Evolutionary conservation across 2,113 vertebrate species (phyloP), one percentile per base, ranked within the genome.

Genomic region (Takifugu flavidus): DNA sequence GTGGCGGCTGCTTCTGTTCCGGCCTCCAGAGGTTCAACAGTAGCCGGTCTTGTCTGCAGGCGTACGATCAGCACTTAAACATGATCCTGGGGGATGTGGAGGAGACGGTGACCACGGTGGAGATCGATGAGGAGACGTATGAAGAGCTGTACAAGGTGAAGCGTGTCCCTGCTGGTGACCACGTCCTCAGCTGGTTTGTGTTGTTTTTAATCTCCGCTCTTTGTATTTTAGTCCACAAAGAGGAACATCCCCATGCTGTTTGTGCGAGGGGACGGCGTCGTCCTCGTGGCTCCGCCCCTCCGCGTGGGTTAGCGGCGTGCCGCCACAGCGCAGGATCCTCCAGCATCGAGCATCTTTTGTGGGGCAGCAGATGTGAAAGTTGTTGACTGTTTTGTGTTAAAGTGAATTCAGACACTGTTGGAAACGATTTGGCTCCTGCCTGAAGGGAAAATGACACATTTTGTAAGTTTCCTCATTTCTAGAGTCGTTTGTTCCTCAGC

Each of bases 21-120:
- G 7, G 7, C 34, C 11, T 7, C 3, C 28, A 31, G 7, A 2
- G 29, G 29, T 1, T 39, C 34, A 39, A 39, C 34, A 10, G 34
- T 10, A 10, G 34, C 34, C 11, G 7, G 6, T 39, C 8, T 26
- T 46, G 45, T 46, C 45, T 47, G 45, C 78, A 99, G 96, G 97
- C 97, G 0, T 99, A 99, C 50, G 97, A 99, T 84, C 97, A 99
- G 66, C 97, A 99, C 73, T 91, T 99, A 84, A 99, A 99, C 86
- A 99, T 99, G 97, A 99, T 99, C 75, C 82, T 99, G 70, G 96
- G 97, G 3, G 97, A 98, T 46, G 96, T 99, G 50, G 97, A 99
- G 86, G 96, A 99, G 88, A 99, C 97, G 0, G 97, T 99, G 66
- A 99, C 97, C 13, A 99, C 97, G 2, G 95, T 99, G 86, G 97